Evolutionary conservation across 2,113 vertebrate species (phyloP).

Genomic region (Synchiropus splendidus): DNA sequence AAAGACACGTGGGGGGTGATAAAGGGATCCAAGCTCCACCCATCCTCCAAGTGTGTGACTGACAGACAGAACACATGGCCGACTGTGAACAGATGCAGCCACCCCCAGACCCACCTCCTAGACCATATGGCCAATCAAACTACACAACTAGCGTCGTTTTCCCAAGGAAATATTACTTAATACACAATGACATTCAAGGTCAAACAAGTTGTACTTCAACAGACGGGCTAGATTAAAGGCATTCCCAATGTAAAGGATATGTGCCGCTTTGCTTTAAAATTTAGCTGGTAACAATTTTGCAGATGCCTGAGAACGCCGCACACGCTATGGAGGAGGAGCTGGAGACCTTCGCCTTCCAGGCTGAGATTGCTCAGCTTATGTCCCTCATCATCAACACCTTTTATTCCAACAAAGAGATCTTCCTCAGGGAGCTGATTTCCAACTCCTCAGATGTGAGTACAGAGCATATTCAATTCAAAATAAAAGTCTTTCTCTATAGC

Average conservation of each 20-base stretch:
- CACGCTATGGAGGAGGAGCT: conserved; percentile 51
- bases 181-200: too few relatives aligned
- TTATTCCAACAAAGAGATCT: conserved; percentile 79
- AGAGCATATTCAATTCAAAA: not conserved
- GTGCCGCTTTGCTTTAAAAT: not conserved
- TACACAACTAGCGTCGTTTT: too few relatives aligned
- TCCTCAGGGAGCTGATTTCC: conserved; percentile 74
- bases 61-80: conserved; percentile 51
- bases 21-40: conserved; percentile 20
- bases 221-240: too few relatives aligned
- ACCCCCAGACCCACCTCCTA: not conserved
- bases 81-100: conserved; percentile 7
- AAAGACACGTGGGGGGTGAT: conserved; percentile 21
- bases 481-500: not conserved
- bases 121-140: conserved; percentile 15
- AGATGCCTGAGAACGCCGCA: conserved; percentile 58
- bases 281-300: not conserved
- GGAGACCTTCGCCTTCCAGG: conserved; percentile 74
- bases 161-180: too few relatives aligned
- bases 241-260: too few relatives aligned
- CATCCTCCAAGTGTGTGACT: conserved; percentile 36
- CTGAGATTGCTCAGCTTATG: conserved; percentile 78
- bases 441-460: conserved; percentile 73
- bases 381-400: conserved; percentile 78
- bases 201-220: too few relatives aligned